Evolutionary conservation across 2,888 invertebrate species (phyloP).

Genomic region (Drosophila leonis): DNA sequence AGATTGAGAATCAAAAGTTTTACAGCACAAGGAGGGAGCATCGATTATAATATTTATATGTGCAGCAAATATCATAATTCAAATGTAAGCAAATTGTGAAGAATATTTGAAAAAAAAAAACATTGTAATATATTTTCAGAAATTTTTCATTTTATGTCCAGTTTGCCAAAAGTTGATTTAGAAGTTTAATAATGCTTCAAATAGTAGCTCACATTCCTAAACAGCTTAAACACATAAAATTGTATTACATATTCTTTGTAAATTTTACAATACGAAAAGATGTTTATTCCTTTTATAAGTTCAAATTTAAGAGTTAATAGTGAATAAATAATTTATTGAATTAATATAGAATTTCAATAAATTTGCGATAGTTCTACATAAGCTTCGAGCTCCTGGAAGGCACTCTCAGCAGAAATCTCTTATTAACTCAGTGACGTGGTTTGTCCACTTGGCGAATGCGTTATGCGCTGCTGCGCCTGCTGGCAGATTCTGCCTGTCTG

Average conservation of each 20-base stretch:
- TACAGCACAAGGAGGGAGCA: not conserved
- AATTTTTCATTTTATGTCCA: too few relatives aligned
- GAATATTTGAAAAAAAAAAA: not conserved
- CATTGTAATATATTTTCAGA: too few relatives aligned
- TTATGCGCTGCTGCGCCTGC: conserved; percentile 26
- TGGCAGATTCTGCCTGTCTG: conserved; percentile 22
- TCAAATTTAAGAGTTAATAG: too few relatives aligned
- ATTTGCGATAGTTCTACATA: not conserved
- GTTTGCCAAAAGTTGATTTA: too few relatives aligned
- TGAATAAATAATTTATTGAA: too few relatives aligned
- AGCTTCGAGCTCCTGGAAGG: not conserved
- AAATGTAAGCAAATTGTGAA: not conserved
- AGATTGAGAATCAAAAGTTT: conserved; percentile 17
- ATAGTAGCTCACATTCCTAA: too few relatives aligned
- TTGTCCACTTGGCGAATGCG: conserved; percentile 36
- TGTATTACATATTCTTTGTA: too few relatives aligned
- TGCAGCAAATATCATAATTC: not conserved
- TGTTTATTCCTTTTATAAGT: too few relatives aligned
- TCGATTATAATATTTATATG: not conserved
- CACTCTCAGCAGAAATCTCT: not conserved
- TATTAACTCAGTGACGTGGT: not conserved
- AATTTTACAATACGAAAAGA: too few relatives aligned
- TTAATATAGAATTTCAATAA: not conserved
- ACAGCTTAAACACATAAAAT: too few relatives aligned
- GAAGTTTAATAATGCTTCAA: too few relatives aligned